Evolutionary conservation across 2,113 vertebrate genomes (phyloP).

Genomic region (Pyxicephalus adspersus): DNA sequence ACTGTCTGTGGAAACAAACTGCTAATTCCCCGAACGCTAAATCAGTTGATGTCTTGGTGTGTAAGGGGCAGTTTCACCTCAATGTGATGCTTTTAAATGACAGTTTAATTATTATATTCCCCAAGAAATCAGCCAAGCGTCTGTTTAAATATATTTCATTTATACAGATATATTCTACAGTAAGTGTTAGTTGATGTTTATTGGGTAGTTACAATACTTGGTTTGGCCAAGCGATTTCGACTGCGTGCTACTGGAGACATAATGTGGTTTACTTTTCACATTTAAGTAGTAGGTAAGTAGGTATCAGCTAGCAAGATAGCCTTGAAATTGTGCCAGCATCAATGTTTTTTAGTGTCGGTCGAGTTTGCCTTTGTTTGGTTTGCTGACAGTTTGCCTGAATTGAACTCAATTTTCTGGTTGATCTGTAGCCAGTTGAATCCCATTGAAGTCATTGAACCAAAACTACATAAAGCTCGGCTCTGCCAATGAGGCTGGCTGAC

Average conservation of each 20-base stretch:
- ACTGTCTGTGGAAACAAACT: slow-evolving; percentile 46
- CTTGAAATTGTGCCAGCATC: background rate
- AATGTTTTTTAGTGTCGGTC: too few species aligned
- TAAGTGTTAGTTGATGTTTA: background rate
- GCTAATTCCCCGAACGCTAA: slow-evolving; percentile 37
- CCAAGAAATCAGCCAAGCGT: background rate
- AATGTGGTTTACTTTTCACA: slow-evolving; percentile 3
- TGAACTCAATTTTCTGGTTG: too few species aligned
- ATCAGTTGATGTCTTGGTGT: slow-evolving; percentile 43
- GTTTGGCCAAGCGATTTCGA: slow-evolving; percentile 2
- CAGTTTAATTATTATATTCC: slow-evolving; percentile 8
- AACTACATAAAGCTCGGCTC: too few species aligned
- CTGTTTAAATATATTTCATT: background rate
- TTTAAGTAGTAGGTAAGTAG: background rate
- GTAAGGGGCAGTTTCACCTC: slow-evolving; percentile 30
- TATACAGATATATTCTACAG: too few species aligned
- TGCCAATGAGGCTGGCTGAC: too few species aligned
- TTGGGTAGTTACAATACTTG: slow-evolving; percentile 8
- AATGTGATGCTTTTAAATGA: slow-evolving; percentile 5
- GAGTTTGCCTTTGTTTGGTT: too few species aligned
- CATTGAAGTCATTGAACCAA: too few species aligned
- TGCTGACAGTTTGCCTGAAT: too few species aligned
- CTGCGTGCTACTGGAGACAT: background rate
- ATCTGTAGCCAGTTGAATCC: too few species aligned
- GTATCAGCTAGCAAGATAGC: background rate